These are phyloP conservation scores for Dromaius novaehollandiae DNA, from an alignment of 2,113 vertebrate species.

Conservation along the genomic window DNA sequence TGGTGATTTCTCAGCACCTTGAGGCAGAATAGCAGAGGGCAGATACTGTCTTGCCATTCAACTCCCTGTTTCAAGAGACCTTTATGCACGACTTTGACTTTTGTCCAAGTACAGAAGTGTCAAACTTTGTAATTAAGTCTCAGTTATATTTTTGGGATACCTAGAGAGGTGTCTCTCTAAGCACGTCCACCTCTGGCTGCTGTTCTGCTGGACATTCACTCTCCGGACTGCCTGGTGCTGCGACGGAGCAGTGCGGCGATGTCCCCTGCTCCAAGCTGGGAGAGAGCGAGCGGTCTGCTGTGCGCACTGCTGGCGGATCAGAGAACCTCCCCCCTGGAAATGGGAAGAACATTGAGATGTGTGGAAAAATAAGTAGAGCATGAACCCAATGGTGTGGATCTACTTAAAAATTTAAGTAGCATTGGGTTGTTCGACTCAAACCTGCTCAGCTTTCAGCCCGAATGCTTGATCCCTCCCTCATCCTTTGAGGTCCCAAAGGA, in stretches of 20 bases:
- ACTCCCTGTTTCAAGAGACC: not conserved
- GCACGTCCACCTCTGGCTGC: not conserved
- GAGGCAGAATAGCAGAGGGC: not conserved
- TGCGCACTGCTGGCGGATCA: constrained; percentile 45
- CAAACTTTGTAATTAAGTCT: not conserved
- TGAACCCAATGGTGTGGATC: not conserved
- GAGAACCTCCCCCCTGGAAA: constrained; percentile 53
- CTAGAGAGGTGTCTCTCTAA: not conserved
- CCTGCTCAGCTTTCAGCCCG: not conserved
- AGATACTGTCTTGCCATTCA: not conserved
- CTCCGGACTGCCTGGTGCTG: too few species aligned
- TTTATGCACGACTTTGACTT: not conserved
- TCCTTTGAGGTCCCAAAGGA: not conserved
- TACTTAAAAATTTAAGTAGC: not conserved
- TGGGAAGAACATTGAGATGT: not conserved
- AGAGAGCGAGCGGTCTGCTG: constrained; percentile 8
- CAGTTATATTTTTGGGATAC: not conserved
- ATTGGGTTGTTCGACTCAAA: not conserved
- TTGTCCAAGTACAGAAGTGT: not conserved
- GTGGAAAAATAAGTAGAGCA: not conserved
- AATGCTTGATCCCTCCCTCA: not conserved
- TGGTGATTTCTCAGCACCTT: not conserved
- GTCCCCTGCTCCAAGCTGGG: not conserved
- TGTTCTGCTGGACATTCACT: not conserved
- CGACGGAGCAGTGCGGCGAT: not conserved